Evolutionary conservation across 1,140 invertebrate species (phyloP), one percentile per base, ranked within the genome.

Genomic region (Dendroctonus ponderosae): DNA sequence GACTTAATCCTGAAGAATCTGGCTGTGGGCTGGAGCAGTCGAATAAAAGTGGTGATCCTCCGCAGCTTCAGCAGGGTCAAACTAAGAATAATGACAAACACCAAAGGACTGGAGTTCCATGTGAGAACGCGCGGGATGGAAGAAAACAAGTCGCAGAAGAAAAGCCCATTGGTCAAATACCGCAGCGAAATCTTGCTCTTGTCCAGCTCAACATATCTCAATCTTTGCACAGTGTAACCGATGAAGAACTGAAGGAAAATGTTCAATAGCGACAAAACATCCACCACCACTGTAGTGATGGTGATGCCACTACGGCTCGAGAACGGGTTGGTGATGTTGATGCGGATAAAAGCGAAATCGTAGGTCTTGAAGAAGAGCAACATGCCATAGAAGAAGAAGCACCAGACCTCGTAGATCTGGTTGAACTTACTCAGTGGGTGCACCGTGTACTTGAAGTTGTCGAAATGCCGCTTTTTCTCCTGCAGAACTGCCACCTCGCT

Each of bases 391-490:
- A 61, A 68, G 44, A 52, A 68, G 14, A 54, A 70, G 7, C 8
- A 65, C 52, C 62, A 70, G 51, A 38, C 42, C 39, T 66, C 58
- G 15, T 70, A 68, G 42, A 26, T 43, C 7, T 70, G 69, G 53
- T 66, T 68, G 60, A 71, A 72, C 39, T 44, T 57, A 51, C 71
- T 72, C 26, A 72, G 62, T 5, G 71, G 71, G 59, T 72, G 71
- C 8, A 72, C 69, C 7, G 66, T 51, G 9, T 61, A 68, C 12
- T 46, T 57, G n/a, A 46, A 62, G 3, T 51, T 51, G 9, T 64
- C 56, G 56, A 70, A 66, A 56, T 77, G 74, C 49, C 72, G 71
- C 70, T 74, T 71, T 54, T 71, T 73, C 62, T 72, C 74, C 58
- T 73, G 72, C 5, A 58, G 14, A 14, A 72, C 65, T 40, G 65